phyloP scores from a whole-genome alignment of 2,888 invertebrate species.

The Drosophila percnosoma region DNA sequence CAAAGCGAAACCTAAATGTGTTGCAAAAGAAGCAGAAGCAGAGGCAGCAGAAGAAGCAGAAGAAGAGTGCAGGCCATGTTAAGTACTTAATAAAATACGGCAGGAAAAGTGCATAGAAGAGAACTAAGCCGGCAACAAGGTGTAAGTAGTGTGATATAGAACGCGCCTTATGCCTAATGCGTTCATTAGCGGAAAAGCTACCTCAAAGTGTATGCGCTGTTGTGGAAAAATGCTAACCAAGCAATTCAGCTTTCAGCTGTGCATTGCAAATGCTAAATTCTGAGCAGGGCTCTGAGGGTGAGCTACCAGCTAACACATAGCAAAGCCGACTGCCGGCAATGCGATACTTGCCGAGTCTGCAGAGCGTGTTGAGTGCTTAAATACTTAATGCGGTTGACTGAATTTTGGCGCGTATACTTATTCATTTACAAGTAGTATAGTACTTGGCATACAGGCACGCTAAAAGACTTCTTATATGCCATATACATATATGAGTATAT shows the following conservation, averaged over 20 bases:
- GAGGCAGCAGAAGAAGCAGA: background rate
- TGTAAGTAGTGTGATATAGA: conserved; percentile 51
- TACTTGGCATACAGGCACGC: conserved; percentile 27
- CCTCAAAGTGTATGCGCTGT: conserved; percentile 76
- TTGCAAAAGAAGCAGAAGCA: conserved; percentile 16
- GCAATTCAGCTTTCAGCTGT: conserved; percentile 46
- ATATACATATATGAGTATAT: background rate
- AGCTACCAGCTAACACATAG: conserved; percentile 2
- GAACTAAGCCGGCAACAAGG: conserved; percentile 72
- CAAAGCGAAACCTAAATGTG: conserved; percentile 58
- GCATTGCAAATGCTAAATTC: conserved; percentile 41
- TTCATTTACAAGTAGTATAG: conserved; percentile 58
- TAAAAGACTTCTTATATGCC: conserved; percentile 43
- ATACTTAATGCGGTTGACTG: conserved; percentile 81
- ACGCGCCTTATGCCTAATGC: conserved; percentile 68
- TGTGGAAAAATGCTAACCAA: conserved; percentile 76
- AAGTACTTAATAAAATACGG: conserved; percentile 55
- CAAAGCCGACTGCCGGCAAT: conserved; percentile 13
- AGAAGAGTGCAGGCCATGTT: conserved; percentile 9
- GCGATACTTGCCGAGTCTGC: conserved; percentile 46
- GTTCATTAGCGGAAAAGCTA: conserved; percentile 80
- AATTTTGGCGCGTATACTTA: conserved; percentile 74
- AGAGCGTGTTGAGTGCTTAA: conserved; percentile 75
- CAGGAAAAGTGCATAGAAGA: conserved; percentile 6
- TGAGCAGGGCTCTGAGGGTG: conserved; percentile 5